phyloP scores from a whole-genome alignment of 2,797 vertebrate genomes.

The Parauchenoglanis ngamensis region DNA sequence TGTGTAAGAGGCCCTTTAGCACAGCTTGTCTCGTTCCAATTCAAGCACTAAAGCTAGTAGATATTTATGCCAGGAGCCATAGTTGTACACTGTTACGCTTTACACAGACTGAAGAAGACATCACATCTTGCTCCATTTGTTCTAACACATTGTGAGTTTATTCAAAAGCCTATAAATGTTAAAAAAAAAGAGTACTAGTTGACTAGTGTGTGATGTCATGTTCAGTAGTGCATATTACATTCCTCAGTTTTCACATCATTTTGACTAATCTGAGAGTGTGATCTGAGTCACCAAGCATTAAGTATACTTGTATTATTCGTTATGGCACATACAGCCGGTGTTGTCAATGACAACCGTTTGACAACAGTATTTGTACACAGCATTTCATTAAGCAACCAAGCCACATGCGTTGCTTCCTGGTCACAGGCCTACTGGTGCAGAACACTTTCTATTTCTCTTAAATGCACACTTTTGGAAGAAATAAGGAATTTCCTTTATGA shows the following conservation, averaged over 20 bases:
- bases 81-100: constrained; percentile 31
- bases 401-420: neutral
- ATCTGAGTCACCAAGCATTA: constrained; percentile 38
- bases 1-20: constrained; percentile 63
- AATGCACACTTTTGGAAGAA: constrained; percentile 23
- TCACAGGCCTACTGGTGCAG: neutral
- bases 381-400: neutral
- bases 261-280: constrained; percentile 18
- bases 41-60: constrained; percentile 37
- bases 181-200: neutral
- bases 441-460: constrained; percentile 49
- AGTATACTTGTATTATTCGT: constrained; percentile 3
- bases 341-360: constrained; percentile 34
- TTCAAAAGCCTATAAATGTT: neutral
- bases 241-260: neutral
- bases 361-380: constrained; percentile 36
- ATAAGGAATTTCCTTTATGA: neutral
- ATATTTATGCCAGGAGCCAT: constrained; percentile 42
- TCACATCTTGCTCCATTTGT: constrained; percentile 14
- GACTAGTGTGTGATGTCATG: constrained; percentile 23
- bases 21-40: constrained; percentile 60
- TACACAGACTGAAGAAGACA: constrained; percentile 30
- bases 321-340: neutral
- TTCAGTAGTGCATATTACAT: neutral
- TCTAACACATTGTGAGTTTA: neutral